Evolutionary conservation across 2,113 vertebrate species (phyloP).

Genomic region (Oenanthe melanoleuca): DNA sequence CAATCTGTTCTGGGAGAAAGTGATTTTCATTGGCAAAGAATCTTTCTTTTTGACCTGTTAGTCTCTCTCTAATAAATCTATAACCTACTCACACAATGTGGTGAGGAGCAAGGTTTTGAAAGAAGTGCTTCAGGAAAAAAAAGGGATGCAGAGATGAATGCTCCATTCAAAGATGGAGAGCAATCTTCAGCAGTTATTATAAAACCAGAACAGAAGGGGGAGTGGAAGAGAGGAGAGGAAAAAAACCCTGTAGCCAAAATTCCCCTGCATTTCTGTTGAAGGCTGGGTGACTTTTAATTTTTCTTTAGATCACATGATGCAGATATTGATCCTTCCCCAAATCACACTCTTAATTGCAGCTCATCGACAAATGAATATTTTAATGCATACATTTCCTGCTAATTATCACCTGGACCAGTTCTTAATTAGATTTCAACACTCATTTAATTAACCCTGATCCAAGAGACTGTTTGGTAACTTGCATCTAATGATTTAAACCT

Average conservation of each 20-base stretch:
- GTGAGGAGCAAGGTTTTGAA: constrained; percentile 6
- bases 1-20: background rate
- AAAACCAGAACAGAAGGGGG: background rate
- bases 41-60: constrained; percentile 54
- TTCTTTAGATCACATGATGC: constrained; percentile 22
- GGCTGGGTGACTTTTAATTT: constrained; percentile 25
- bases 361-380: constrained; percentile 76
- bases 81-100: constrained; percentile 37
- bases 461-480: constrained; percentile 62
- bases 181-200: background rate
- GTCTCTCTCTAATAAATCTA: constrained; percentile 60
- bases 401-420: constrained; percentile 69
- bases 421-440: constrained; percentile 75
- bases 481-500: constrained; percentile 61
- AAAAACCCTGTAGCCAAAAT: background rate
- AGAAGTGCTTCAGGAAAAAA: constrained; percentile 56
- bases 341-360: constrained; percentile 73
- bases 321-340: constrained; percentile 71
- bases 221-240: background rate
- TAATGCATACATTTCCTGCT: constrained; percentile 78
- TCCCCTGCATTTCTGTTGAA: constrained; percentile 11
- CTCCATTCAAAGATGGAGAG: background rate
- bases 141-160: constrained; percentile 1
- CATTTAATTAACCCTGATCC: constrained; percentile 76
- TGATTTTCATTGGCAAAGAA: constrained; percentile 34